Conservation (phyloP, 2,888 invertebrate genomes). For the Cyclophora albipunctata region DNA sequence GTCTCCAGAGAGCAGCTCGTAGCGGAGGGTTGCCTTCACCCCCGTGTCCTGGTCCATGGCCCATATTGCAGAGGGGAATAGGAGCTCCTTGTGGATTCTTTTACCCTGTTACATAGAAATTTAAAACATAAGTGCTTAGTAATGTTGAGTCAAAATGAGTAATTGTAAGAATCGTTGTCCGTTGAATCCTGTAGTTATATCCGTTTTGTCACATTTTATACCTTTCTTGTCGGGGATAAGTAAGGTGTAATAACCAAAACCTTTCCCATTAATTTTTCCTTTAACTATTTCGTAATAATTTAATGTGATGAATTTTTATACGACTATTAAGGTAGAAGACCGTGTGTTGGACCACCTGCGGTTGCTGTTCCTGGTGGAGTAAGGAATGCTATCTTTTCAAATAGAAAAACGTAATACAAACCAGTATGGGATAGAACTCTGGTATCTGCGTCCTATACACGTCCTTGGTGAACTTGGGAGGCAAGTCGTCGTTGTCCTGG, state of each 20-base stretch:
- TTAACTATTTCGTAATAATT: too few relatives aligned
- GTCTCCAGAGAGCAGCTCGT: constrained; percentile 88
- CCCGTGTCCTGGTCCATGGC: constrained; percentile 88
- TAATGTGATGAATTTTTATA: too few relatives aligned
- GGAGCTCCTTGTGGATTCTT: constrained; percentile 80
- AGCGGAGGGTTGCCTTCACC: constrained; percentile 82
- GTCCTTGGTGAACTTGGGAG: constrained; percentile 87
- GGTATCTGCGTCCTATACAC: constrained; percentile 86
- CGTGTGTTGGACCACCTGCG: too few relatives aligned
- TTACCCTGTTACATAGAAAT: constrained; percentile 73
- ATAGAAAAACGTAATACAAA: constrained; percentile 30
- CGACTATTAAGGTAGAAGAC: too few relatives aligned
- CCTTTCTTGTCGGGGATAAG: too few relatives aligned
- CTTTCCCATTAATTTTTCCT: too few relatives aligned
- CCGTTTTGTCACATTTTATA: too few relatives aligned
- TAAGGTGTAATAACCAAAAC: too few relatives aligned
- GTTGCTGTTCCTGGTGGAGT: too few relatives aligned
- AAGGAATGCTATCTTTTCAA: too few relatives aligned
- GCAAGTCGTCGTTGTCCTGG: constrained; percentile 86
- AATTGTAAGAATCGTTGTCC: too few relatives aligned
- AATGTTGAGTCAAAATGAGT: background rate
- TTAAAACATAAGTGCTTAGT: background rate
- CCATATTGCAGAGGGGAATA: constrained; percentile 82
- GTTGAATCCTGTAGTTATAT: too few relatives aligned
- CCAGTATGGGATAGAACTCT: constrained; percentile 88